phyloP scores from a whole-genome alignment of 2,113 vertebrate species.

The Crotophaga sulcirostris region DNA sequence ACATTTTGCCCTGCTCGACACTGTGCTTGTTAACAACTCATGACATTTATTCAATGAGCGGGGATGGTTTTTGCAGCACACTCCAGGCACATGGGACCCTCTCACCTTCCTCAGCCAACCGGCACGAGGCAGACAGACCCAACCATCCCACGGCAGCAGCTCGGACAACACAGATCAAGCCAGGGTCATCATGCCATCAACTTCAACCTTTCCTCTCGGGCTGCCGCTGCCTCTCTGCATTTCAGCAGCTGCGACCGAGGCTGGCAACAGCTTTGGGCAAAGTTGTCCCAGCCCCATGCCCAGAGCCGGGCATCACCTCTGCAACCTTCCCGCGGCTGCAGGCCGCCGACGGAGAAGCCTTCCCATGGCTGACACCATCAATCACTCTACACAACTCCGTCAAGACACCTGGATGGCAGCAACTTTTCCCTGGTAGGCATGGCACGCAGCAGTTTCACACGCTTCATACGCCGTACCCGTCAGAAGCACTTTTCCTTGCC shows the following conservation, averaged over 20 bases:
- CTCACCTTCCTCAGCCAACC: rapidly evolving
- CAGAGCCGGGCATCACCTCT: background rate
- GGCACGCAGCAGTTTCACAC: background rate
- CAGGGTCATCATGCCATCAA: background rate
- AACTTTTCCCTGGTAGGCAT: background rate
- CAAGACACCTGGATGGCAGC: background rate
- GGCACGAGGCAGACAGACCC: background rate
- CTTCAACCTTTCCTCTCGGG: background rate
- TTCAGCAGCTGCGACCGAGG: background rate
- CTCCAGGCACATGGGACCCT: background rate
- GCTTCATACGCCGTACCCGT: background rate
- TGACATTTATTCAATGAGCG: constrained; percentile 67
- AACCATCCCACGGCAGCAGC: background rate
- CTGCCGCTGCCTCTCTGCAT: background rate
- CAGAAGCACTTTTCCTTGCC: background rate
- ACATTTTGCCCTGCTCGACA: constrained; percentile 74
- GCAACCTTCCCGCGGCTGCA: background rate
- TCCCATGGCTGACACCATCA: background rate
- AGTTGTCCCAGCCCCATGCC: background rate
- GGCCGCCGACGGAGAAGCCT: background rate
- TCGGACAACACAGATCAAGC: background rate
- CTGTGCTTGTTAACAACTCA: constrained; percentile 73
- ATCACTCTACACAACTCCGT: background rate
- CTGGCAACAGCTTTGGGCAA: background rate
- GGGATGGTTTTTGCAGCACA: background rate